Evolutionary conservation across 1,140 invertebrate genomes (phyloP).

Genomic region (Hormaphis cornu): DNA sequence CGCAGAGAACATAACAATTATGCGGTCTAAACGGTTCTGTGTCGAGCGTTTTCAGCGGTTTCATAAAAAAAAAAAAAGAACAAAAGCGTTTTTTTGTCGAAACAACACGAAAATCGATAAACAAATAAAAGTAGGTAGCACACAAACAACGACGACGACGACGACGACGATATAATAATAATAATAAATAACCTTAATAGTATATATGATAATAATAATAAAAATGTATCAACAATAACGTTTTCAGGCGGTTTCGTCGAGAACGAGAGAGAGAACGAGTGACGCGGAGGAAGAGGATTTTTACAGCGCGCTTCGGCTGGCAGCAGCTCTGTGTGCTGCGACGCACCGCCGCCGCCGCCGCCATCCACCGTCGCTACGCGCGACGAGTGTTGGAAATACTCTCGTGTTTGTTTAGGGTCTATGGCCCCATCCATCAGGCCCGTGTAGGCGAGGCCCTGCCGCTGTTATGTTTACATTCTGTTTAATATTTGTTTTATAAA

Average conservation of each 20-base stretch:
- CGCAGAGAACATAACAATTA: too few species aligned
- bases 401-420: slow-evolving; percentile 30
- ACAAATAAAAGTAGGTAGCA: neutral
- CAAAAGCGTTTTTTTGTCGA: too few species aligned
- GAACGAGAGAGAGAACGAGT: too few species aligned
- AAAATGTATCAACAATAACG: too few species aligned
- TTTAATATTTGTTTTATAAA: slow-evolving; percentile 33
- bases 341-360: neutral
- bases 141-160: neutral
- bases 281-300: neutral
- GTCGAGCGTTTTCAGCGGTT: too few species aligned
- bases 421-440: slow-evolving; percentile 31
- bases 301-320: neutral
- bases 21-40: too few species aligned
- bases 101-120: neutral
- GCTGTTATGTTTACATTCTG: slow-evolving; percentile 32
- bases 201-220: too few species aligned
- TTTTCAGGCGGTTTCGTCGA: neutral
- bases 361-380: neutral
- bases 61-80: too few species aligned
- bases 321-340: neutral
- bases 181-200: too few species aligned
- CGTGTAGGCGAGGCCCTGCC: slow-evolving; percentile 17
- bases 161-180: too few species aligned
- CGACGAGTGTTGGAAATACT: slow-evolving; percentile 23